phyloP scores from a whole-genome alignment of 2,113 vertebrate genomes.

The Lamprotornis superbus region DNA sequence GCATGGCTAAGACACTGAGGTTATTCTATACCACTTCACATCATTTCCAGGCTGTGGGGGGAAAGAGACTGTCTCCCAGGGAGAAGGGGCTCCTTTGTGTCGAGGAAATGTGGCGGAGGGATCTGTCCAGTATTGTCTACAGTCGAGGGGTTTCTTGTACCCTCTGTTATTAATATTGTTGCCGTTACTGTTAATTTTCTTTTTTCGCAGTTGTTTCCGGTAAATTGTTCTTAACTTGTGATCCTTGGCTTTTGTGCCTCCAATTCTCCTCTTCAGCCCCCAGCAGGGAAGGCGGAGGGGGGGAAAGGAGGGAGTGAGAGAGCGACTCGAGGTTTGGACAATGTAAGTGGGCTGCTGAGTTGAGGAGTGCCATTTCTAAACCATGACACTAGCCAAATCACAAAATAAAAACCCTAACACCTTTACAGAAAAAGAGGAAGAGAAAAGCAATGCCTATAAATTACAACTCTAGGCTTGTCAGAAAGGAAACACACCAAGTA shows the following conservation, averaged over 20 bases:
- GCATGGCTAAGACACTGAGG: background rate
- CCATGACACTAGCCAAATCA: background rate
- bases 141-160: fast-evolving
- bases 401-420: background rate
- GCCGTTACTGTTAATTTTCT: background rate
- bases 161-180: background rate
- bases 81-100: background rate
- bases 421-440: background rate
- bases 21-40: background rate
- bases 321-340: fast-evolving
- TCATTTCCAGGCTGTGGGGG: background rate
- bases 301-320: fast-evolving
- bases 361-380: background rate
- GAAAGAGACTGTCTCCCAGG: fast-evolving
- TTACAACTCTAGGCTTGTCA: background rate
- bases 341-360: background rate
- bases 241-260: background rate
- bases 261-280: background rate
- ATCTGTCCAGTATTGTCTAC: background rate
- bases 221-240: background rate
- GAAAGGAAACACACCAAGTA: background rate
- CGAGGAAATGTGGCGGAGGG: fast-evolving
- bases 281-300: fast-evolving
- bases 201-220: background rate
- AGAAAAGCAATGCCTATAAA: background rate